Base-by-base conservation (phyloP, 2,113 vertebrate species). In the Cyprinodon variegatus region DNA sequence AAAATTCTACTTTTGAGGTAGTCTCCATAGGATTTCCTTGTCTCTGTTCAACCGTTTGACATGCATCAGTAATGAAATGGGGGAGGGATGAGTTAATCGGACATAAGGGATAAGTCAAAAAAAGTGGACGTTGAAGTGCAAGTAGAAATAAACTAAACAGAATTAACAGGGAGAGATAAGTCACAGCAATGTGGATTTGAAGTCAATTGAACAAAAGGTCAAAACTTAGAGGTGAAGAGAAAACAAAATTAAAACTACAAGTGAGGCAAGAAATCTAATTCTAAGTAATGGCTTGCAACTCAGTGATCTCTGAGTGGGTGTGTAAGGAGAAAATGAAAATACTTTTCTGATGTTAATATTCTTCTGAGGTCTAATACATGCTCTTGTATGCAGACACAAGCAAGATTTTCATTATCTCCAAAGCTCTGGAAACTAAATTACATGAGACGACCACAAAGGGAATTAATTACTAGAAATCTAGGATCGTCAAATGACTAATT, bases 391-490 rank as follows among this genome's bases (percentile, higher is more conserved):
- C 69, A 82, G 59, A 78, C 43, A 57, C 62, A 59, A 79, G 69
- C 70, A 77, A 84, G 61, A 61, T 63, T 86, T 78, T 81, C 75
- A 84, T 89, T 87, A 86, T 83, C 77, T 81, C 72, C 61, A 70
- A 62, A 68, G 79, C 76, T 78, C 70, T 57, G 60, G 45, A 75
- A 87, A 74, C 64, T 78, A 66, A 83, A 84, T 70, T 62, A 64
- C 45, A 37, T 65, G 82, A 89, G 53, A 37, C 50, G 64, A 70
- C 29, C 61, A 81, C 75, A 76, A 76, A 85, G 79, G 71, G 63
- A 85, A 84, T 79, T 76, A 79, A 77, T 83, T 69, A 77, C 45
- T 36, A 50, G 68, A 68, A 70, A 68, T 72, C 59, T 40, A 22
- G 2, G 40, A 70, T 15, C 50, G 40, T 75, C 29, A 61, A 38